phyloP scores from a whole-genome alignment of 2,888 invertebrate species.

The Mycalesis mineus region DNA sequence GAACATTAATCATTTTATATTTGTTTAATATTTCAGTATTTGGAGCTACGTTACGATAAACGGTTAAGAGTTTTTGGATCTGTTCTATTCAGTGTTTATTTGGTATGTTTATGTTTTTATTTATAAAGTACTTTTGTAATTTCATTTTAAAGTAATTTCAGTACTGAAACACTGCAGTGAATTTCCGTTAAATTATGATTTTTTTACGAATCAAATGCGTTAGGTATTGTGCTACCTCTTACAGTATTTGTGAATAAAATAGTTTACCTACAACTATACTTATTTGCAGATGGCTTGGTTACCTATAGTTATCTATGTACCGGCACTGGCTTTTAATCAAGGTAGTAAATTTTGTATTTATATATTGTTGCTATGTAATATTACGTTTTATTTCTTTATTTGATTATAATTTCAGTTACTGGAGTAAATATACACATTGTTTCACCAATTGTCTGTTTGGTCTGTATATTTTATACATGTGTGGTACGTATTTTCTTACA shows the following conservation, averaged over 20 bases:
- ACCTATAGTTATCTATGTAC: conserved; percentile 85
- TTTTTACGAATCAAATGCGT: no score
- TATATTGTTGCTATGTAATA: not conserved
- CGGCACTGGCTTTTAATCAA: conserved; percentile 85
- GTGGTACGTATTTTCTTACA: conserved; percentile 73
- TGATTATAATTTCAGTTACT: conserved; percentile 79
- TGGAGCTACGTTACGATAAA: conserved; percentile 82
- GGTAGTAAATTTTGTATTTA: conserved; percentile 66
- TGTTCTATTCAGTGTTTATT: conserved; percentile 79
- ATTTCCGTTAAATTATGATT: no score
- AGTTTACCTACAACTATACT: not conserved
- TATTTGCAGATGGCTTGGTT: conserved; percentile 80
- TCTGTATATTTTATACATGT: conserved; percentile 89
- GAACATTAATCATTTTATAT: not conserved
- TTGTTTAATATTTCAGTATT: conserved; percentile 67
- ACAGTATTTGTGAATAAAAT: no score
- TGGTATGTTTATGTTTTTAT: conserved; percentile 60
- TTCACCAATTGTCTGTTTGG: conserved; percentile 84
- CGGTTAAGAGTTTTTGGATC: conserved; percentile 83
- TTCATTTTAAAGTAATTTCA: no score
- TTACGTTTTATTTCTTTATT: not conserved
- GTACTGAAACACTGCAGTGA: no score
- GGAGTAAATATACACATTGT: conserved; percentile 86
- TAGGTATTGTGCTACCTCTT: no score
- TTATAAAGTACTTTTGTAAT: no score